Evolutionary conservation across 2,888 invertebrate genomes (phyloP).

Genomic region (Heteromurus nitidus): DNA sequence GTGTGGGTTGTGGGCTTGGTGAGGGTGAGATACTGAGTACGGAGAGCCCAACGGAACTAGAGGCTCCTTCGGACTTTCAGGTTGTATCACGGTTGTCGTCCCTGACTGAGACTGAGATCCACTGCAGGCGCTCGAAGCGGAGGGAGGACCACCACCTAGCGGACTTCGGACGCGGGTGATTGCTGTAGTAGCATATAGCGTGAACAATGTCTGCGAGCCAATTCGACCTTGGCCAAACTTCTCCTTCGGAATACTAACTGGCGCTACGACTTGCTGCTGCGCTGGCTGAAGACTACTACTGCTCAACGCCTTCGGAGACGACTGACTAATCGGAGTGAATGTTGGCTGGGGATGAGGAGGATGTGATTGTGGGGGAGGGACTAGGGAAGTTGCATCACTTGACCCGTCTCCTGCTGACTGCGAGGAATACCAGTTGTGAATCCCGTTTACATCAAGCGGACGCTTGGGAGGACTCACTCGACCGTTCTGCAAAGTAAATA

Average conservation of each 20-base stretch:
- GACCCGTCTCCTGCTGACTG: background rate
- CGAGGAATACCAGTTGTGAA: slow-evolving; percentile 26
- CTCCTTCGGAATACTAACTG: slow-evolving; percentile 60
- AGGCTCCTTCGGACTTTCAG: slow-evolving; percentile 66
- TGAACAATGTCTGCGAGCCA: slow-evolving; percentile 70
- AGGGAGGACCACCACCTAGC: slow-evolving; percentile 52
- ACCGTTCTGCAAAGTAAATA: slow-evolving; percentile 66
- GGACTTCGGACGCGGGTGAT: slow-evolving; percentile 72
- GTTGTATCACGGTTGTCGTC: slow-evolving; percentile 53
- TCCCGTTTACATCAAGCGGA: slow-evolving; percentile 62
- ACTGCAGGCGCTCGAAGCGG: slow-evolving; percentile 32
- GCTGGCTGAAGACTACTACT: slow-evolving; percentile 48
- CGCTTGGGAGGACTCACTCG: slow-evolving; percentile 54
- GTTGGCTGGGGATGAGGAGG: slow-evolving; percentile 14
- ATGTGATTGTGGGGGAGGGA: slow-evolving; percentile 6
- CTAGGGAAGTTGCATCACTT: background rate
- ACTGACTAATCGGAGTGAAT: slow-evolving; percentile 51
- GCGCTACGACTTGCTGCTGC: slow-evolving; percentile 63
- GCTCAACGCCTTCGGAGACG: slow-evolving; percentile 46
- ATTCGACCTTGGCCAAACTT: slow-evolving; percentile 66
- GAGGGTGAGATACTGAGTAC: slow-evolving; percentile 37
- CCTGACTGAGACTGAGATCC: slow-evolving; percentile 50
- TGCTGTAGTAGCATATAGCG: slow-evolving; percentile 72
- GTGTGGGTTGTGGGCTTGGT: slow-evolving; percentile 27
- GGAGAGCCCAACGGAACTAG: slow-evolving; percentile 45